Conservation (phyloP, 2,888 invertebrate genomes). For the Lysandra coridon region DNA sequence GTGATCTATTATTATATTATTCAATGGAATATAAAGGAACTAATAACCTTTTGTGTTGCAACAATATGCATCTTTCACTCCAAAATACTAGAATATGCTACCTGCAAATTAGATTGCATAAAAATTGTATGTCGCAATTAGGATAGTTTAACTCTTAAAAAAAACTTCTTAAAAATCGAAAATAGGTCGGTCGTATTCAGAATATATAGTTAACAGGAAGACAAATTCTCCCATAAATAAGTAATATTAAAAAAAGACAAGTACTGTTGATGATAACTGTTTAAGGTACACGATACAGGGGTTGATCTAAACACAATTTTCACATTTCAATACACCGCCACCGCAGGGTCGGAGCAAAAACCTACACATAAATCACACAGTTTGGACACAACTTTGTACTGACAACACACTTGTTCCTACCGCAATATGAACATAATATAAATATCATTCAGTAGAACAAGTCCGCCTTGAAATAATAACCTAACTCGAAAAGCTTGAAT, state of each 20-base stretch:
- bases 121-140: too few relatives aligned
- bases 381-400: conserved; percentile 7
- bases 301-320: conserved; percentile 1
- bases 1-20: background rate
- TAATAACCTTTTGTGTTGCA: background rate
- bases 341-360: conserved; percentile 23
- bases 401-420: conserved; percentile 24
- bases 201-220: too few relatives aligned
- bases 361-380: conserved; percentile 28
- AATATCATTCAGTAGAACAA: background rate
- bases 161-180: too few relatives aligned
- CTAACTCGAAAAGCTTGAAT: too few relatives aligned
- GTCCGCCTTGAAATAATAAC: background rate
- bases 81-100: too few relatives aligned
- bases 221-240: background rate
- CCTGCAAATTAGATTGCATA: too few relatives aligned
- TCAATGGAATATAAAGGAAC: background rate
- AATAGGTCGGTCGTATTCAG: too few relatives aligned
- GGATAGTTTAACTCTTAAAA: too few relatives aligned
- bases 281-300: background rate
- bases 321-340: conserved; percentile 15
- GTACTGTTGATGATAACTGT: background rate
- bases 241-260: background rate
- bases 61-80: background rate
- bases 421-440: background rate